These are phyloP conservation scores for Notospermus geniculatus DNA, from an alignment of 1,140 invertebrate species.

Conservation along the genomic window DNA sequence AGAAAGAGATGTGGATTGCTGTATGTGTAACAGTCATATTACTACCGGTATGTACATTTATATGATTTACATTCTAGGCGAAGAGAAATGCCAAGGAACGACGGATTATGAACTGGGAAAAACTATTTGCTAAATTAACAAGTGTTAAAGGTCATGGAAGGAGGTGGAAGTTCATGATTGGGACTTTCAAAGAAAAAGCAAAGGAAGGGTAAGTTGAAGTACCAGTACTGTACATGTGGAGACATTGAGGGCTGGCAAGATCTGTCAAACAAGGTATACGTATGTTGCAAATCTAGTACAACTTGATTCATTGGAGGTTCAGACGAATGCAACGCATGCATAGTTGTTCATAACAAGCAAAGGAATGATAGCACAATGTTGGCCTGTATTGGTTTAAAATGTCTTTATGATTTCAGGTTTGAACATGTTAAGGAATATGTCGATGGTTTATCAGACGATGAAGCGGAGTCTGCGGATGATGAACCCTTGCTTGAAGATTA, in stretches of 20 bases:
- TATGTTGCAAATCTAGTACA: no score
- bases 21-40: no score
- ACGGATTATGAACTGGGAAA: conserved; percentile 55
- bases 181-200: conserved; percentile 52
- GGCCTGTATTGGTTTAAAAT: no score
- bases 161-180: conserved; percentile 55
- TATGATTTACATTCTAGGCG: conserved; percentile 36
- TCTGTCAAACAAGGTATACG: no score
- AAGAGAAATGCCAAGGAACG: conserved; percentile 51
- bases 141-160: conserved; percentile 50
- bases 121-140: conserved; percentile 50
- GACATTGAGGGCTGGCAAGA: no score
- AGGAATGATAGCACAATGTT: no score
- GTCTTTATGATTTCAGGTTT: conserved; percentile 20
- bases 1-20: no score
- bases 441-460: conserved; percentile 40
- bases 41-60: no score
- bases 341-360: no score
- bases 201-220: conserved; percentile 44
- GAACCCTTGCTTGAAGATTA: neutral
- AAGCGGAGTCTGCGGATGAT: conserved; percentile 32
- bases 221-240: no score
- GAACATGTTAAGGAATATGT: conserved; percentile 45
- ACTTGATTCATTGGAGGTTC: no score
- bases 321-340: no score